Conservation (phyloP, 64 coral and sea anemone genomes). For the Acropora tenuis region DNA sequence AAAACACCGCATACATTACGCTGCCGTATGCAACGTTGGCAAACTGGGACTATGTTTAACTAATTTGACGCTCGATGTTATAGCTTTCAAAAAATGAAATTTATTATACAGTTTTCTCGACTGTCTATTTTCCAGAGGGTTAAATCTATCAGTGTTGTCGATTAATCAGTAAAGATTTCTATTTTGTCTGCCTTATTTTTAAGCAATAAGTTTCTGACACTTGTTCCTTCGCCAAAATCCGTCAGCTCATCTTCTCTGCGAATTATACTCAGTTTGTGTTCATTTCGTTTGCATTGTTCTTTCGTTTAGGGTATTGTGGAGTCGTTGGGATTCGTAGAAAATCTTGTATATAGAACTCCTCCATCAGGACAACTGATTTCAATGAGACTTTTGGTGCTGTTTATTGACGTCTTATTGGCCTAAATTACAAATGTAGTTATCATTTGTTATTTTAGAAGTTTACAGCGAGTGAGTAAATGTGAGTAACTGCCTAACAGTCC, state of each 20-base stretch:
- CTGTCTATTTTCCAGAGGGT: not conserved
- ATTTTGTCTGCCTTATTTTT: not conserved
- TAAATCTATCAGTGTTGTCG: not conserved
- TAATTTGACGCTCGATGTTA: too few relatives aligned
- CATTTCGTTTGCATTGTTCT: not conserved
- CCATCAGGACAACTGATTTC: conserved; percentile 4
- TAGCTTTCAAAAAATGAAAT: too few relatives aligned
- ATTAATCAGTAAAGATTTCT: conserved; percentile 16
- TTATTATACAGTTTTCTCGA: too few relatives aligned
- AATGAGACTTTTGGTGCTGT: not conserved
- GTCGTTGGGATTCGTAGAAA: not conserved
- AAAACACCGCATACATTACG: not conserved
- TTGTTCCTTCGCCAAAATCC: not conserved
- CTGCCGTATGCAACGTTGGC: not conserved
- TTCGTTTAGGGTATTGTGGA: not conserved
- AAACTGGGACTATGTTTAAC: not conserved
- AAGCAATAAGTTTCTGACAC: not conserved
- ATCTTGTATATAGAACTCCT: conserved; percentile 3
- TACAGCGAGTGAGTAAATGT: not conserved
- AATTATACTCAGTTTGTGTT: not conserved
- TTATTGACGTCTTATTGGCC: conserved; percentile 16
- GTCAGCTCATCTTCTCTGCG: not conserved
- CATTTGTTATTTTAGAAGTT: not conserved
- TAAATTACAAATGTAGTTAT: not conserved
- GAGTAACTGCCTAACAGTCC: not conserved